Conservation (phyloP, 2,113 vertebrate species). For the Colinus virginianus region DNA sequence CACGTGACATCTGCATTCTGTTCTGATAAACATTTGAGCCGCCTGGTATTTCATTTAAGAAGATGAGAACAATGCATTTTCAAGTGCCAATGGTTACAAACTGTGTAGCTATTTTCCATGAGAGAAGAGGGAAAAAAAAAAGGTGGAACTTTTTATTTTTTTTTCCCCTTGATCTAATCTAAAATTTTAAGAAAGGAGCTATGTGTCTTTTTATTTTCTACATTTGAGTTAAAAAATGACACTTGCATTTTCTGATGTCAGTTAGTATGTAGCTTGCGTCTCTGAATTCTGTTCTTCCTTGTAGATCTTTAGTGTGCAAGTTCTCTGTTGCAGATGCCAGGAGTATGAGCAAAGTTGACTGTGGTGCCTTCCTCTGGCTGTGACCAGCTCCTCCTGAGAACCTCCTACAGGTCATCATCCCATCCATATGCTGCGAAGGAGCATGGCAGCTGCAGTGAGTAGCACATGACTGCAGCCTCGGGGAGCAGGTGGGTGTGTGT, state of each 20-base stretch:
- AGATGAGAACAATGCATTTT: constrained; percentile 36
- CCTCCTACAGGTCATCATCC: background rate
- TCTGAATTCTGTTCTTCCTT: background rate
- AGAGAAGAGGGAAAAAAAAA: background rate
- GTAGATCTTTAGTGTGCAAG: background rate
- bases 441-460: rapidly evolving
- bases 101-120: background rate
- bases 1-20: background rate
- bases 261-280: background rate
- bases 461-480: background rate
- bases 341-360: background rate
- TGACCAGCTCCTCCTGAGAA: background rate
- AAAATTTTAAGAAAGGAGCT: constrained; percentile 25
- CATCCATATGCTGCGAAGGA: background rate
- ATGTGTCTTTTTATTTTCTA: background rate
- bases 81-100: constrained; percentile 40
- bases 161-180: constrained; percentile 41
- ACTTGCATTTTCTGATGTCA: background rate
- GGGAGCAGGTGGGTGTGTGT: background rate
- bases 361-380: background rate
- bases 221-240: background rate
- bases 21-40: constrained; percentile 26
- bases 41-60: background rate
- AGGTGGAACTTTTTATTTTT: constrained; percentile 53
- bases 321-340: background rate